Conservation (phyloP, 2,113 vertebrate genomes). For the Rhinopomastus cyanomelas region DNA sequence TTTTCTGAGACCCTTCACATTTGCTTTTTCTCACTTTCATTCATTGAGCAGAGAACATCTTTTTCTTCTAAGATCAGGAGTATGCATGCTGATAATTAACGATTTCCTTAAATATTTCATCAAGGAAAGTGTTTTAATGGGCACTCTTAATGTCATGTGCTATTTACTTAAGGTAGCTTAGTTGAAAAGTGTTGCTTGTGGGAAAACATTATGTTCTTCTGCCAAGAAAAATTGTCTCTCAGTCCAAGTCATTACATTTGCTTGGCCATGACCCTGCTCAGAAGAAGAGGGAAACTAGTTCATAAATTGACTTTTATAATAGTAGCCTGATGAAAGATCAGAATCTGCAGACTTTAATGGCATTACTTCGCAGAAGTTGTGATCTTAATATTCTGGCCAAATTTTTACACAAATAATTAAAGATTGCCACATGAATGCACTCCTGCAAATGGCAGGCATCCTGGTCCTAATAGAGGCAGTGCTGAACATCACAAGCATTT, state of each 20-base stretch:
- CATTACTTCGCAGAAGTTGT: not conserved
- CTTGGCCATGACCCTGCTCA: not conserved
- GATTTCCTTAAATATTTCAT: constrained; percentile 8
- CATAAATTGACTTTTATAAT: not conserved
- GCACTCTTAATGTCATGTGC: not conserved
- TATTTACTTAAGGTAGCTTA: not conserved
- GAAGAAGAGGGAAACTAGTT: not conserved
- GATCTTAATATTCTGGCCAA: not conserved
- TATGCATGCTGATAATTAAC: not conserved
- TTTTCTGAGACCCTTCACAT: not conserved
- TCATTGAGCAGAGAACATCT: not conserved
- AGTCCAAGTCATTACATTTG: not conserved
- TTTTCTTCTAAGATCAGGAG: not conserved
- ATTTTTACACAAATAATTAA: not conserved
- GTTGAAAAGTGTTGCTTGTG: not conserved
- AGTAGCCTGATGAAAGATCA: not conserved
- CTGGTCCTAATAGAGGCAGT: not conserved
- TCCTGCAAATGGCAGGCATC: not conserved
- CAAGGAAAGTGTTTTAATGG: constrained; percentile 6
- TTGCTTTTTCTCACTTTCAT: not conserved
- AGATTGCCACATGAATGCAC: not conserved
- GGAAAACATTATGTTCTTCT: not conserved
- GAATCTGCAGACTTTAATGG: not conserved
- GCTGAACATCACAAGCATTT: not conserved
- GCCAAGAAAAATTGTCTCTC: not conserved